Conservation (phyloP, 2,113 vertebrate genomes). For the Chaetura pelagica region DNA sequence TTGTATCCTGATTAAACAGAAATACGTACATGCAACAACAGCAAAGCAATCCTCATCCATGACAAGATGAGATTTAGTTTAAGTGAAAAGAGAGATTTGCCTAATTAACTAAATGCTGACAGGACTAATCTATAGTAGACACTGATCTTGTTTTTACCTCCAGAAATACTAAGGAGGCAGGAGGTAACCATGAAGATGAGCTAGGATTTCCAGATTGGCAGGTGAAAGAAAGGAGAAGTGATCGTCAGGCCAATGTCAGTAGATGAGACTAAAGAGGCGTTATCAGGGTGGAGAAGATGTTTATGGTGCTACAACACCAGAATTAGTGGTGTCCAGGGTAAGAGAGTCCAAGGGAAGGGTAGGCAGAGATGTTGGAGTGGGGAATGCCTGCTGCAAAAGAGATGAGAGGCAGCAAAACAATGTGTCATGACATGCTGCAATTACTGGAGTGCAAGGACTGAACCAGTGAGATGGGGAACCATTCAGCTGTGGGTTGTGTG, state of each 20-base stretch:
- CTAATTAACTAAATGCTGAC: not conserved
- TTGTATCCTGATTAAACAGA: not conserved
- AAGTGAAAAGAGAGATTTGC: not conserved
- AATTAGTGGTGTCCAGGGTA: accelerated
- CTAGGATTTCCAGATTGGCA: not conserved
- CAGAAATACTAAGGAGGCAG: not conserved
- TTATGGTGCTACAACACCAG: accelerated
- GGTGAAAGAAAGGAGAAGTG: not conserved
- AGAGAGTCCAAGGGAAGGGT: not conserved
- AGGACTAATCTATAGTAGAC: not conserved
- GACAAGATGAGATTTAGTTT: not conserved
- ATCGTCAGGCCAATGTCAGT: not conserved
- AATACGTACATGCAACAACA: not conserved
- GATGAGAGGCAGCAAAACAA: not conserved
- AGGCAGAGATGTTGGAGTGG: not conserved
- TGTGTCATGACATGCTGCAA: not conserved
- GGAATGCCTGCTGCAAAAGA: not conserved
- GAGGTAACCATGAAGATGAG: not conserved
- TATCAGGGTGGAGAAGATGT: not conserved
- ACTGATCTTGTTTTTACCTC: not conserved
- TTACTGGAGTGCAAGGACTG: not conserved
- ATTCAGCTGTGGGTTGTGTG: not conserved
- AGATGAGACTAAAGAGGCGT: not conserved
- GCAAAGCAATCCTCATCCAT: not conserved
- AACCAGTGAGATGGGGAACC: not conserved